Evolutionary conservation across 1,140 invertebrate species (phyloP), one percentile per base, ranked within the genome.

Genomic region (Ruditapes philippinarum): DNA sequence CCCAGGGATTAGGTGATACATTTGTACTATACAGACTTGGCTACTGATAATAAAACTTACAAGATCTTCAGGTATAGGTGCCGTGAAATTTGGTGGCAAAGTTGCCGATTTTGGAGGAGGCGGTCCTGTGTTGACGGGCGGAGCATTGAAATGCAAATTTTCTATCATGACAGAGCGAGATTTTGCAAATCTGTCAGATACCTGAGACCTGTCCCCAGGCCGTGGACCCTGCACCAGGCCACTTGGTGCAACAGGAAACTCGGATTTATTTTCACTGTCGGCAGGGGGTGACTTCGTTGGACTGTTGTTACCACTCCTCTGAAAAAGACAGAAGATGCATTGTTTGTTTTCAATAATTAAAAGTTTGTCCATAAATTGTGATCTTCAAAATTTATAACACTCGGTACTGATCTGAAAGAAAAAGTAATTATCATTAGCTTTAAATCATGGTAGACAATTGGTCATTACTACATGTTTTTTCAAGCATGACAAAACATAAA

Each of bases 71-170:
- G n/a, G 36, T 45, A 62, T 65, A 11, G 54, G 49, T 62, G 79
- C 51, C n/a, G 74, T 51, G 62, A 80, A 88, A 80, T 78, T 88
- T 60, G 57, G 36, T 17, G 85, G 85, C 60, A 88, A 70, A 51
- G 85, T 88, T 28, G 85, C 85, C 12, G 85, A 88, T 79, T 88
- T 88, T 36, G 85, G 85, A 40, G 85, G 85, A 80, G 85, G 85
- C 22, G 70, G 85, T 38, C 85, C 85, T 17, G 76, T 49, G 36
- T 68, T 42, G 40, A 70, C 33, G 42, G 54, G 40, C 12, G 85
- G 73, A 25, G 60, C 38, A 65, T 62, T 83, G 33, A 83, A 83
- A 25, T 83, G 81, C 22, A 83, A 65, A 65, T 70, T 83, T 36
- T 70, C 81, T 36, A 83, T 83, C 60, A 83, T 83, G 62, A 83